Base-by-base conservation (phyloP, 2,797 vertebrate species). In the Sternotherus odoratus region DNA sequence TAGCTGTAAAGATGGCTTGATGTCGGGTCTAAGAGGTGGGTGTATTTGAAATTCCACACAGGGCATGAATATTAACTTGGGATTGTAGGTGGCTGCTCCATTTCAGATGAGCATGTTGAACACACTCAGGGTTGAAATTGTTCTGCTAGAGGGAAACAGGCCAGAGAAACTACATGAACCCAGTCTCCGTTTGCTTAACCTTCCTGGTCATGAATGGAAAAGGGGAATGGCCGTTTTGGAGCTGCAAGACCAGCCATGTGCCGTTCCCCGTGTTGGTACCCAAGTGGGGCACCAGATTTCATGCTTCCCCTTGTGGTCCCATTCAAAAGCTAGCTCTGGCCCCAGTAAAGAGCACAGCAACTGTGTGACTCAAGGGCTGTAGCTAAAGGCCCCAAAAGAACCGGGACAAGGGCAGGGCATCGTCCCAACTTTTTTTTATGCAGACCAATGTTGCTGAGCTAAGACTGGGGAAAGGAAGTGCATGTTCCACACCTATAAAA, bases 1-100 rank as follows among this genome's bases (percentile, higher is more conserved):
- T 97, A 98, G 94, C 96, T 94, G 95, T 92, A 95, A 97, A 96
- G 93, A 1, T 79, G 84, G 89, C 91, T 93, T 94, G 95, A 89
- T 1, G 85, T 63, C 79, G 85, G 86, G 87, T 82, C 92, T 86
- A 94, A 89, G 96, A 95, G 89, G 91, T 92, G 88, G 91, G 92
- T 86, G 83, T 30, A 66, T 87, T 86, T 79, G 91, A 95, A 94
- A 93, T 95, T 82, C 90, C 89, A 51, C 79, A 94, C 5, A 0
- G 74, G 30, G 66, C 82, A 72, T 89, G 94, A 96, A 96, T 95
- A 96, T 95, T 96, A 97, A 96, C 92, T 85, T 13, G 69, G 75
- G 57, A 53, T 95, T 88, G 84, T 74, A 92, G 92, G 86, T 50
- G 82, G 89, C 83, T 96, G 87, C 43, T 8, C 85, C 91, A 19